Evolutionary conservation across 2,888 invertebrate species (phyloP), one percentile per base, ranked within the genome.

Genomic region (Atherix ibis): DNA sequence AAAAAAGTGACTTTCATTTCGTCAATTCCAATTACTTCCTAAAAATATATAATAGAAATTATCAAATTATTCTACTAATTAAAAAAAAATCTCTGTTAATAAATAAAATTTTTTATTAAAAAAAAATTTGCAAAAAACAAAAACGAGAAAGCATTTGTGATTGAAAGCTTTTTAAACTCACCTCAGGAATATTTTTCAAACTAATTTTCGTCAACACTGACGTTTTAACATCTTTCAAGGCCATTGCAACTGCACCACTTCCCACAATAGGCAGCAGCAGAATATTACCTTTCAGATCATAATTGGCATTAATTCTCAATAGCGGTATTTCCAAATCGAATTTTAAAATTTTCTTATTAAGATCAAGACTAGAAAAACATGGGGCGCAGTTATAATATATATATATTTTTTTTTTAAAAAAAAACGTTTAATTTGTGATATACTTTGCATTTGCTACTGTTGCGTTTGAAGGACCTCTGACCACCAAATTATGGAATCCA

Each of bases 211-310:
- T 67, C 17, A 55, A 56, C 4, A 70, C 62, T 17, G 64, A 62
- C 0, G 70, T 70, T 26, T 63, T 59, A 10, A 70, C 67, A 44
- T 70, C 63, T 36, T 62, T 60, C 25, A 72, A 47, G 4, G 64
- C 60, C 48, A 71, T 56, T 32, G 64, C 64, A 29, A 68, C 67
- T 43, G 63, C 61, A 2, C 71, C 71, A 40, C 61, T 60, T 4
- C 71, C 71, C 2, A 70, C 61, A n/a, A 72, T 49, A 0, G 71
- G 71, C 24, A 72, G 44, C 8, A 71, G 53, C 16, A 72, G 51
- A 31, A 72, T 68, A 42, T 71, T 67, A 4, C 72, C 71, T 46
- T 68, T 68, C 4, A 71, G 54, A 51, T 68, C 66, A 48, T 72
- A 72, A 37, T 64, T 60, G 4, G 70, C 64, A 40, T 64, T 65